Percentiles rank a stretch among this genome's conserved stretches.
phyloP scores from a whole-genome alignment of 2,797 vertebrate genomes.

The Megaceryle alcyon region DNA sequence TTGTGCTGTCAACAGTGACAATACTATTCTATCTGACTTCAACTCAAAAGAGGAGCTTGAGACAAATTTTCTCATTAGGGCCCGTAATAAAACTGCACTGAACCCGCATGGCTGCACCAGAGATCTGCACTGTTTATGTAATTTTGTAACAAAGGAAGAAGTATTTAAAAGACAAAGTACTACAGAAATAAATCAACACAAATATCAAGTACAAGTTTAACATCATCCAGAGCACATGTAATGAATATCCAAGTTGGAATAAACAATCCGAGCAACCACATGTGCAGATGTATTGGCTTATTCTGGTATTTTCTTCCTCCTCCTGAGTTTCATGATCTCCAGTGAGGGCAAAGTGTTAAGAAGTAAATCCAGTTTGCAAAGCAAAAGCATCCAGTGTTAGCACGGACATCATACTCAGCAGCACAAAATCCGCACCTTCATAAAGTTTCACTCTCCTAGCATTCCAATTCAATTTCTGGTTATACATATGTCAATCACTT shows the following conservation, averaged over 20 bases:
- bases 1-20: neutral
- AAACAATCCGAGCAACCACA: neutral
- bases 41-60: constrained; percentile 15
- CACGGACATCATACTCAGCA: constrained; percentile 50
- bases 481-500: neutral
- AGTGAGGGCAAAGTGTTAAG: constrained; percentile 1
- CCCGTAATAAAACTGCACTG: constrained; percentile 10
- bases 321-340: constrained; percentile 28
- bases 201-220: constrained; percentile 52
- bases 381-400: constrained; percentile 74
- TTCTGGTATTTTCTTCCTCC: constrained; percentile 43
- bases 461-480: constrained; percentile 24
- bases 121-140: neutral
- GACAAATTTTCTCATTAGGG: neutral
- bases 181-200: constrained; percentile 60
- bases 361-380: constrained; percentile 63
- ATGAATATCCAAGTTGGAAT: constrained; percentile 15
- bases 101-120: neutral
- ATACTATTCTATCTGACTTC: neutral
- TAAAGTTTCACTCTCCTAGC: constrained; percentile 33
- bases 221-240: constrained; percentile 3
- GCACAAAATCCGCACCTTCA: constrained; percentile 53
- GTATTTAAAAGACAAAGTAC: constrained; percentile 56
- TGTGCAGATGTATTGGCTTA: constrained; percentile 16
- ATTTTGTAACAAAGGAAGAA: constrained; percentile 39